Base-by-base conservation (phyloP, 2,888 invertebrate genomes). In the Cecidostiba fungosa region DNA sequence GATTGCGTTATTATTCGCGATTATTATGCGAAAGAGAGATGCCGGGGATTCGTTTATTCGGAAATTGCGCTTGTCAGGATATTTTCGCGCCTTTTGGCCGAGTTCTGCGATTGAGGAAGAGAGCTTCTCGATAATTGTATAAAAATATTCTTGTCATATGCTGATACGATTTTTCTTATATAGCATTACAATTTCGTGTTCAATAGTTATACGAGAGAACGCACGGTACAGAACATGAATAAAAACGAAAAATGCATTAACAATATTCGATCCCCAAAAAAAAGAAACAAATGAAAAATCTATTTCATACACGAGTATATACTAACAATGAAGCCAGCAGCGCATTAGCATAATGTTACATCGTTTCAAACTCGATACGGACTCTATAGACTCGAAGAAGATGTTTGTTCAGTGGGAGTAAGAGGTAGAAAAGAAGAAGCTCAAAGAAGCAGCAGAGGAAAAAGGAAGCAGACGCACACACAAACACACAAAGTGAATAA, bases 331-430 rank as follows among this genome's bases (percentile, higher is more conserved):
- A 82, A 59, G 54, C 54, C 8, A 59, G 54, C 74, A 47, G 4
- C 14, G 83, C 77, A 86, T 86, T 86, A 86, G 80, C 86, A 86
- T 86, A 86, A 81, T 54, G 77, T 86, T 84, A 72, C 80, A 80
- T 59, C 76, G 83, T 77, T 84, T 81, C 54, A 76, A n/a, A 72
- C 79, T 79, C 62, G 66, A 66, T 82, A 62, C n/a, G 8, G 54
- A n/a, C 54, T 59, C 54, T n/a, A 54, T n/a, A 14, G 4, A 29
- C 54, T 29, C 76, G 76, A 86, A 86, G 86, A 86, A 86, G 86
- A 86, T 83, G 84, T 86, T 86, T 84, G 86, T 76, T 83, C 83
- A 66, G 82, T 69, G 86, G 76, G 84, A 86, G 86, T 77, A 84
- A 84, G 82, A 85, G 82, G 81, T 62, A 50, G 70, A 74, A 85